Base-by-base conservation (phyloP, 1,140 invertebrate species). In the Drosophila suzukii region DNA sequence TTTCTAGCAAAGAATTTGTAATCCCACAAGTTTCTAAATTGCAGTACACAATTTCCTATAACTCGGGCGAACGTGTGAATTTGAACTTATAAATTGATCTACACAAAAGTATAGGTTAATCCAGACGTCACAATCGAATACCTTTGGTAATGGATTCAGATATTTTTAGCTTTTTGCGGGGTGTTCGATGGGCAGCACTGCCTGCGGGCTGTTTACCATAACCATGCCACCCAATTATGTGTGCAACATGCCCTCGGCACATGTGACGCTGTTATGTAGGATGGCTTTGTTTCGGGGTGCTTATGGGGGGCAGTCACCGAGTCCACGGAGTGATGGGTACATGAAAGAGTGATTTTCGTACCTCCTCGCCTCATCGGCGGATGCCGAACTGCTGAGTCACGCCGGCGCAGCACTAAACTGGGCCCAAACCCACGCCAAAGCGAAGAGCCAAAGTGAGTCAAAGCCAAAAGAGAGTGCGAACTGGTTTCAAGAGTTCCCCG, bases 401-500 rank as follows among this genome's bases (percentile, higher is more conserved):
- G 50, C 7, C 30, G 38, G 44, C 43, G n/a, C 38, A 58, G 65
- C 66, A 58, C 17, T 71, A 71, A 71, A 32, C 44, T 50, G 53
- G 51, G 66, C 44, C 36, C 24, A 36, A 41, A 27, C 65, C 50
- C 32, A 53, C 15, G 10, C 5, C 50, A 13, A 13, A 36, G 30
- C 38, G 30, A 44, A 43, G 65, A 56, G 51, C 12, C 24, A 11
- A 57, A 27, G 43, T 71, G 63, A 71, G 67, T 70, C 67, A 71
- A 57, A 47, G 41, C 50, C 27, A 5, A 70, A 56, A 49, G 51
- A 71, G 67, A 71, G 67, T 70, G 65, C 34, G 50, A 86, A 88
- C 83, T 61, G 80, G 83, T 83, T 86, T 88, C 13, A 54, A 61
- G 84, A 88, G 71, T 86, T 88, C 83, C 79, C 76, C 72, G 30